These are phyloP conservation scores for Somateria mollissima DNA, from an alignment of 2,797 vertebrate species.

Conservation along the genomic window DNA sequence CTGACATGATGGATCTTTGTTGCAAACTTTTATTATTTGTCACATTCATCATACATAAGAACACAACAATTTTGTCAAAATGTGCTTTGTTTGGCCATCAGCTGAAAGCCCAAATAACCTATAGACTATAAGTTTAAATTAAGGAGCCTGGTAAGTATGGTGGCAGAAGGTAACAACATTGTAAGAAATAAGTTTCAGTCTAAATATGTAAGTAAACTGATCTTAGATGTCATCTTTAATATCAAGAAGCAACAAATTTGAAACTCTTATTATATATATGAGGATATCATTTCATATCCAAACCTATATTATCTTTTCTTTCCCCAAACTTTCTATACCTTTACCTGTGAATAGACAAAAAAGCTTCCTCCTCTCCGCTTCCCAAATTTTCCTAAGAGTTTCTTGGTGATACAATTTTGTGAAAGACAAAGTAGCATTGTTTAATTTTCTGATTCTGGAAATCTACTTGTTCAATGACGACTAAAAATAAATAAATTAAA, in stretches of 20 bases:
- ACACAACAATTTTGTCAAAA: not conserved
- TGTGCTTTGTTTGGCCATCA: not conserved
- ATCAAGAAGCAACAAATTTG: not conserved
- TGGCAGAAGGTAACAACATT: not conserved
- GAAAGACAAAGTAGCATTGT: not conserved
- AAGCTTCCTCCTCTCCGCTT: not conserved
- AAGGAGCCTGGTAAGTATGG: not conserved
- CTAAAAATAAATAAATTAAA: not conserved
- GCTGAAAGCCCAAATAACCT: not conserved
- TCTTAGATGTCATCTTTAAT: not conserved
- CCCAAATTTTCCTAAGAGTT: not conserved
- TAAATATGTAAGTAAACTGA: not conserved
- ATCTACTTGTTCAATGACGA: not conserved
- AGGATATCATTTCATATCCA: not conserved
- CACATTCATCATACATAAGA: not conserved
- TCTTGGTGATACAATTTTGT: not conserved
- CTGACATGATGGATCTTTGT: not conserved
- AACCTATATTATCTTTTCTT: not conserved
- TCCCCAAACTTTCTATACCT: not conserved
- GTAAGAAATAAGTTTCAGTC: not conserved
- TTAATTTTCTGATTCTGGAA: not conserved
- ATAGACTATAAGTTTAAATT: not conserved
- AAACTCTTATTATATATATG: not conserved
- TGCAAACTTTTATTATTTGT: not conserved
- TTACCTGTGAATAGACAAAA: not conserved